Base-by-base conservation (phyloP, 2,888 invertebrate genomes). In the Bibio marci region DNA sequence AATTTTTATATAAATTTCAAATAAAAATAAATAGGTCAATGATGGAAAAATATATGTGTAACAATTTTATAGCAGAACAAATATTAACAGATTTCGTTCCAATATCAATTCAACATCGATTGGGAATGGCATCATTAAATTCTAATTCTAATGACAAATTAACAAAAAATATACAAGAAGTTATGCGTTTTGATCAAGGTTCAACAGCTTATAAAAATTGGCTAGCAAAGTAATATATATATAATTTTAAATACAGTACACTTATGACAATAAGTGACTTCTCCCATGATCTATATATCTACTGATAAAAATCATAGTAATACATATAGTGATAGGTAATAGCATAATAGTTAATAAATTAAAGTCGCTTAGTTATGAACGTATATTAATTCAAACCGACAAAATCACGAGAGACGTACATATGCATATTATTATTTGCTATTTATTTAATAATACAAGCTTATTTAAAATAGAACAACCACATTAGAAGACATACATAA, bases 41-140 rank as follows among this genome's bases (percentile, higher is more conserved):
- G 69, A 80, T 82, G 74, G 81, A 80, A 51, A 79, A 82, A 53
- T 82, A 79, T 54, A 62, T 79, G 35, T 81, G 81, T 48, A 71
- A 79, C 27, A 79, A 73, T 51, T 82, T 74, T 53, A 56, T 82
- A 30, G 80, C 80, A 0, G 76, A 78, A 49, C 74, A 79, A 60
- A 80, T 82, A 45, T 57, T 80, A 30, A 67, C 68, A 10, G 74
- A 77, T 48, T 70, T 80, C 57, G 57, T 57, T 37, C 54, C 62
- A 7, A 17, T 39, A 3, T 37, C 38, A 27, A 32, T 49, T 10
- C 41, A 48, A 37, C 39, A 41, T 27, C 45, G 50, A 1, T 37
- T 48, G 6, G 51, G 51, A 12, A 38, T 38, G n/a, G 38, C 36
- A 7, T 14, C 19, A 10, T 22, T 22, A 31, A 25, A 18, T 30